A percentile compares a stretch with the other conserved stretches of the same genome.
These are phyloP conservation scores for Drosophila pseudoobscura DNA, from an alignment of 1,140 invertebrate species.

Conservation along the genomic window DNA sequence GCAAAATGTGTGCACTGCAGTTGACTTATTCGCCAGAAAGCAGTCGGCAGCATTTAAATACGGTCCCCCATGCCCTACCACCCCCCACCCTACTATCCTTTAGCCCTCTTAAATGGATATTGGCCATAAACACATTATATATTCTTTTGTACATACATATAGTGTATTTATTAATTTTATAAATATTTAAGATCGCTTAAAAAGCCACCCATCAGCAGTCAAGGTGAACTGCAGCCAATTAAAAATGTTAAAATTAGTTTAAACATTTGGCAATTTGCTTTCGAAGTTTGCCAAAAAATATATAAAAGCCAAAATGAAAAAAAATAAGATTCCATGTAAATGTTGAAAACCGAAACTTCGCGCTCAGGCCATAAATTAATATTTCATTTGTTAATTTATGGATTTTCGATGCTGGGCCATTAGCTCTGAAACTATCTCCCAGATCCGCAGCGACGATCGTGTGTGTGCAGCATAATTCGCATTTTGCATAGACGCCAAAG, in stretches of 20 bases:
- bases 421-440: slow-evolving; percentile 32
- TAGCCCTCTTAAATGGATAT: not conserved
- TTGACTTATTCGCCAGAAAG: slow-evolving; percentile 44
- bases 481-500: slow-evolving; percentile 65
- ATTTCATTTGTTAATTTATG: slow-evolving; percentile 73
- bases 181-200: slow-evolving; percentile 40
- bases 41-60: not conserved
- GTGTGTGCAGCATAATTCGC: slow-evolving; percentile 53
- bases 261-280: slow-evolving; percentile 63
- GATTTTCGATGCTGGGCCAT: slow-evolving; percentile 47
- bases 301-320: slow-evolving; percentile 43
- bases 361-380: slow-evolving; percentile 71
- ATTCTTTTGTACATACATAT: not conserved
- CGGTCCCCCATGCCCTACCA: too few species aligned
- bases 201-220: slow-evolving; percentile 28
- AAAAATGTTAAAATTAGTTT: slow-evolving; percentile 60
- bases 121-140: not conserved
- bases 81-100: not conserved
- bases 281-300: slow-evolving; percentile 67
- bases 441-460: not conserved
- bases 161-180: slow-evolving; percentile 35
- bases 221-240: slow-evolving; percentile 63
- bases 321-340: slow-evolving; percentile 39
- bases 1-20: slow-evolving; percentile 79
- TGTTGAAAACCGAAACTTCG: slow-evolving; percentile 22